Conservation (phyloP, 2,113 vertebrate species). For the Dunckerocampus dactyliophorus region DNA sequence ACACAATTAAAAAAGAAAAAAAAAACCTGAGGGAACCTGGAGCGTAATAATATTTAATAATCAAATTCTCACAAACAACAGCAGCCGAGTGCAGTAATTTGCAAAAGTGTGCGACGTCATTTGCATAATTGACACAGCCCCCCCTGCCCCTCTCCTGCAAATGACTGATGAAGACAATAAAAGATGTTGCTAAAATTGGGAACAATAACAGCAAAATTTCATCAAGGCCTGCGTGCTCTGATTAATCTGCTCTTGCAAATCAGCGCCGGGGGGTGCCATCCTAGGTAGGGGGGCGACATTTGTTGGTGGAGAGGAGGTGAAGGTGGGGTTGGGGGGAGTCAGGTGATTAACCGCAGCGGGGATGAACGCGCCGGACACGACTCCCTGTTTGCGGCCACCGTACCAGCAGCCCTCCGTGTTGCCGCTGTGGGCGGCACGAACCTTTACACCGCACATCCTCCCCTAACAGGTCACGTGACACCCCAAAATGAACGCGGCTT, state of each 20-base stretch:
- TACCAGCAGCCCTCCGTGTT: no score
- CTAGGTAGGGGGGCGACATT: slow-evolving; percentile 3
- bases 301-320: not conserved
- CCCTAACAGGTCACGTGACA: slow-evolving; percentile 42
- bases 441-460: no score
- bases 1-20: slow-evolving; percentile 77
- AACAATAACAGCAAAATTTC: slow-evolving; percentile 99
- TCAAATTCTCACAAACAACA: slow-evolving; percentile 97
- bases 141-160: slow-evolving; percentile 75
- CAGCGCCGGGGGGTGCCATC: slow-evolving; percentile 74
- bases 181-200: slow-evolving; percentile 99
- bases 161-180: slow-evolving; percentile 99
- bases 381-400: no score
- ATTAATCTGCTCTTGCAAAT: slow-evolving; percentile 99
- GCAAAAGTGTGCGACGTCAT: slow-evolving; percentile 91
- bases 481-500: slow-evolving; percentile 35
- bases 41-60: slow-evolving; percentile 99
- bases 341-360: slow-evolving; percentile 88
- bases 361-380: slow-evolving; percentile 60
- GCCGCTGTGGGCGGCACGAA: no score
- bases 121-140: slow-evolving; percentile 95
- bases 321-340: slow-evolving; percentile 55
- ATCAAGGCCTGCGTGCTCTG: slow-evolving; percentile 93
- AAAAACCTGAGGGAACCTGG: slow-evolving; percentile 80
- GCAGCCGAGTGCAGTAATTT: slow-evolving; percentile 93